phyloP scores from a whole-genome alignment of 2,797 vertebrate species.

The Sebastes steindachneri region DNA sequence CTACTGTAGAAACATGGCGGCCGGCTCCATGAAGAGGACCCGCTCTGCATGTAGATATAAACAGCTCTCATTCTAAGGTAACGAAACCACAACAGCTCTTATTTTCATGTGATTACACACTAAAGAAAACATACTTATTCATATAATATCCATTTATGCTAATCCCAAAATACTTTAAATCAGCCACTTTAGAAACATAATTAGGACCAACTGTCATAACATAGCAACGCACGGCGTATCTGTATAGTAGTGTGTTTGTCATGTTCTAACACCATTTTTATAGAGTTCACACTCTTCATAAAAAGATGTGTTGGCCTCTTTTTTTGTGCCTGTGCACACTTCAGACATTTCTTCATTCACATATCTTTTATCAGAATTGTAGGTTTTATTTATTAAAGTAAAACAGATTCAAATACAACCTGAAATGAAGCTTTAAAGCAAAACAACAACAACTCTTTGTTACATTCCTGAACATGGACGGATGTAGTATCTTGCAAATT shows the following conservation, averaged over 20 bases:
- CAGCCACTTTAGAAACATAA: background rate
- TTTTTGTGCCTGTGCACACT: background rate
- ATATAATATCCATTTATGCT: too few species aligned
- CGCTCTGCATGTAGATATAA: too few species aligned
- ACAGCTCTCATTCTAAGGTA: too few species aligned
- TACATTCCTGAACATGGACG: too few species aligned
- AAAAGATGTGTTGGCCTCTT: background rate
- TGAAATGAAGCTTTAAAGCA: background rate
- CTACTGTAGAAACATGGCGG: too few species aligned
- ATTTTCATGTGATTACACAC: too few species aligned
- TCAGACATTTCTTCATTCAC: background rate
- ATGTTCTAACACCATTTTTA: background rate
- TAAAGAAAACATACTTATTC: too few species aligned
- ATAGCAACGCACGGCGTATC: background rate
- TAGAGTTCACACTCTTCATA: background rate
- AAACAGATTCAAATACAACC: background rate
- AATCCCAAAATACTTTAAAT: background rate
- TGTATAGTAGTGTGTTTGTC: background rate
- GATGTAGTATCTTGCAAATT: too few species aligned
- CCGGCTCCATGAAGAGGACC: too few species aligned
- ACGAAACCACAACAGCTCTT: too few species aligned
- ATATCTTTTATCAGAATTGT: background rate
- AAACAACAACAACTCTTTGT: too few species aligned
- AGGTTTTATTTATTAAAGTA: background rate
- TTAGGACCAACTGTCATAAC: background rate